Evolutionary conservation across 2,113 vertebrate genomes (phyloP), one percentile per base, ranked within the genome.

Genomic region (Phylloscopus trochiloides): DNA sequence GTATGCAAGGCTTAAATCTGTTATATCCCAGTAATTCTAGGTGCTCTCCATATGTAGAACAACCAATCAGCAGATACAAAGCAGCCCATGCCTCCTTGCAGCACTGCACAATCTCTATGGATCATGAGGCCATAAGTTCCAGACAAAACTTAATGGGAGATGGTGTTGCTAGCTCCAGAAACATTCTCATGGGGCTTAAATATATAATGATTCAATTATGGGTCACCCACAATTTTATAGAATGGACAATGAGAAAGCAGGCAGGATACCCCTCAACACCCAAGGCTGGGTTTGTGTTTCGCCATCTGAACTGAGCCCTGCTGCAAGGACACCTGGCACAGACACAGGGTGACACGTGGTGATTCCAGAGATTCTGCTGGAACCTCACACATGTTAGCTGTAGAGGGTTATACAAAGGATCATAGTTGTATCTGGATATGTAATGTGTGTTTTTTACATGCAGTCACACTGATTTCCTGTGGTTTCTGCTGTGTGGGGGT

Each of bases 281-380:
- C 13, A 40, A 36, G 12, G 8, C 21, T 24, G 8, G 4, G 18
- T 24, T 67, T 32, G 14, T 8, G 34, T 12, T 2, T 15, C 0
- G 0, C 17, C 10, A 10, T 20, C 6, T 0, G 3, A 32, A 12
- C n/a, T 7, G 26, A 59, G 34, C 25, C 7, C 7, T 6, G 2
- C 1, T 16, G 5, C 36, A 22, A 32, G 16, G 34, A 63, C 8
- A 51, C 12, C 22, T 42, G 22, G 14, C 10, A n/a, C 6, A 59
- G 21, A 17, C 38, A 26, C 7, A 14, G 16, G 8, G 20, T 28
- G 24, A 26, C 42, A 40, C 5, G 13, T 11, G 12, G 26, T 31
- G 19, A 38, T 26, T 47, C 17, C 67, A 25, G 25, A 74, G 82
- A 45, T 58, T 59, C 17, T 79, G 14, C 57, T 80, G 28, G 45